phyloP scores from a whole-genome alignment of 2,797 vertebrate species.

The Epinephelus awoara region DNA sequence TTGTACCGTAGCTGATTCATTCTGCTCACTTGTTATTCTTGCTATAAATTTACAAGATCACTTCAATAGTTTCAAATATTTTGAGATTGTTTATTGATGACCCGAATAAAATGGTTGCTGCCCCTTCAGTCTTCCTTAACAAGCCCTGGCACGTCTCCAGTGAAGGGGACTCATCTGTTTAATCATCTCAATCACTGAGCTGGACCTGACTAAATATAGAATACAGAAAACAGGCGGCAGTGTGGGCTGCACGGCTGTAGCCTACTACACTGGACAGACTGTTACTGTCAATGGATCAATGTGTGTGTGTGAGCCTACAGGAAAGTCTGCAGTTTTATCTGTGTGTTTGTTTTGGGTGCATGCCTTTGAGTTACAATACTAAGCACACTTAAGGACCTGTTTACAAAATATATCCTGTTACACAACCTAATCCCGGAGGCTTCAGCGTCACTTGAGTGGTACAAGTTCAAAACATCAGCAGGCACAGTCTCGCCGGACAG shows the following conservation, averaged over 20 bases:
- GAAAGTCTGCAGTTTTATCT: conserved; percentile 40
- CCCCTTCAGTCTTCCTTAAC: conserved; percentile 64
- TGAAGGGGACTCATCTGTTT: conserved; percentile 80
- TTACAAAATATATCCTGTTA: conserved; percentile 74
- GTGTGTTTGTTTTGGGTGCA: conserved; percentile 64
- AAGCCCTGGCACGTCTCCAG: conserved; percentile 67
- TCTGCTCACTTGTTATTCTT: conserved; percentile 41
- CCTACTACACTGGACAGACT: conserved; percentile 56
- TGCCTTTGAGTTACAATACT: conserved; percentile 58
- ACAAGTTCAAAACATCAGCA: conserved; percentile 59
- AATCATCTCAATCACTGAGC: conserved; percentile 81
- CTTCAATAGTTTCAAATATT: conserved; percentile 54
- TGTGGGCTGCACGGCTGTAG: conserved; percentile 53
- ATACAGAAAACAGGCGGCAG: conserved; percentile 62
- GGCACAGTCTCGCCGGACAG: conserved; percentile 37
- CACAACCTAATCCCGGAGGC: conserved; percentile 77
- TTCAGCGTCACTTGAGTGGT: conserved; percentile 47
- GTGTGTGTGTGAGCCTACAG: conserved; percentile 34
- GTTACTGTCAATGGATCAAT: conserved; percentile 61
- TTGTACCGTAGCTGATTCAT: conserved; percentile 41
- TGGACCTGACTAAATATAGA: conserved; percentile 76
- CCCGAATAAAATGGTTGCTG: conserved; percentile 53
- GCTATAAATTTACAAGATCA: conserved; percentile 32
- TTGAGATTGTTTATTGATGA: conserved; percentile 53
- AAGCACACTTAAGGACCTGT: conserved; percentile 64